Percentiles rank a stretch among this genome's conserved stretches.
phyloP scores from a whole-genome alignment of 2,113 vertebrate species.

The Nesoenas mayeri region DNA sequence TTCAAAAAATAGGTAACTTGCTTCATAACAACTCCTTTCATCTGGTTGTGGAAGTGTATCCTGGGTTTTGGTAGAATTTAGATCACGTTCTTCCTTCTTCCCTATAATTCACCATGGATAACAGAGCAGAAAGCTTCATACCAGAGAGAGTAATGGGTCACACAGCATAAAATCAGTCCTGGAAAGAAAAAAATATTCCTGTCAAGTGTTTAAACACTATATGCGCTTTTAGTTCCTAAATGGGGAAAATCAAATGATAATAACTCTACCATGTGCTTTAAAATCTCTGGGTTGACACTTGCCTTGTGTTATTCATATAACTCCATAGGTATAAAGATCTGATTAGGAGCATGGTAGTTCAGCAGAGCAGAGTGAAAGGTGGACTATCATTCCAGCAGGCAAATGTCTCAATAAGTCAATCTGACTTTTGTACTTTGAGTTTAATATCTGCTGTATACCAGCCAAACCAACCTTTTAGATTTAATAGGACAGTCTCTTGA shows the following conservation, averaged over 20 bases:
- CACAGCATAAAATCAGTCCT: not conserved
- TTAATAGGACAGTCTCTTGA: not conserved
- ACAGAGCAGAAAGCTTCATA: not conserved
- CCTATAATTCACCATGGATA: not conserved
- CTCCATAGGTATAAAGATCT: not conserved
- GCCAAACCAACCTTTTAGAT: conserved; percentile 37
- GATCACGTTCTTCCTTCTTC: fast-evolving
- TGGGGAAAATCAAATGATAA: not conserved
- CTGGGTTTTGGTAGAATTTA: not conserved
- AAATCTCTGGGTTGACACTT: not conserved
- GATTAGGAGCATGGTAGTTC: not conserved
- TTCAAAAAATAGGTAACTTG: not conserved
- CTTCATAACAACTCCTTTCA: not conserved
- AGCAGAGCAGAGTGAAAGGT: not conserved
- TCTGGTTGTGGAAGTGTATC: not conserved
- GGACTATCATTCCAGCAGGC: not conserved
- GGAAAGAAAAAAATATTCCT: not conserved
- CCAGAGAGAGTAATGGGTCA: not conserved
- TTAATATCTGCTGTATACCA: conserved; percentile 7
- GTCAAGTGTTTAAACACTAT: not conserved
- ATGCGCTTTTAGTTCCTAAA: not conserved
- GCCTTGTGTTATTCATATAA: not conserved
- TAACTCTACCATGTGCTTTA: not conserved
- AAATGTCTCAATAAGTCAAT: conserved; percentile 38
- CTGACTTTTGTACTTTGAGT: not conserved